Conservation (phyloP, 2,113 vertebrate genomes). For the Pongo abelii region DNA sequence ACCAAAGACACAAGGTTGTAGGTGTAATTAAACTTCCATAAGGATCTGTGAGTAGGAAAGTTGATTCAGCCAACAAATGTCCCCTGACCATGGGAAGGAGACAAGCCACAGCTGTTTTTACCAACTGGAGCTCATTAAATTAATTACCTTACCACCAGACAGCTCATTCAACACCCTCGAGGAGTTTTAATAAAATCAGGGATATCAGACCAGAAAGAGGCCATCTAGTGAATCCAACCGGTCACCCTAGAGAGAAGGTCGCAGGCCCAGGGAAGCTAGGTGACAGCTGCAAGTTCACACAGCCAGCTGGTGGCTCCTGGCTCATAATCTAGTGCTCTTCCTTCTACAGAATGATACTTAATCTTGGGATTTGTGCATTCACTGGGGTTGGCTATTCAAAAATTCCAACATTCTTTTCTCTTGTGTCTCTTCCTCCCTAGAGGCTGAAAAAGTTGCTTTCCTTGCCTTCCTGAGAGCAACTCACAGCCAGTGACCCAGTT, state of each 20-base stretch:
- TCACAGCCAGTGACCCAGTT: not conserved
- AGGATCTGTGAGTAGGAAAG: not conserved
- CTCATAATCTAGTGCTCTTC: not conserved
- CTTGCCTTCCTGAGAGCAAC: not conserved
- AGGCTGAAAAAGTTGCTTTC: not conserved
- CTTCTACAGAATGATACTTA: not conserved
- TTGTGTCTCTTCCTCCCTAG: not conserved
- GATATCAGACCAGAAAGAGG: not conserved
- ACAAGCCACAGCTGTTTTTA: slow-evolving; percentile 40
- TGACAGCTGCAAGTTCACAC: not conserved
- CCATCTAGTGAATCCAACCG: not conserved
- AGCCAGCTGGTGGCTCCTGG: not conserved
- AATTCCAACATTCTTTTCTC: not conserved
- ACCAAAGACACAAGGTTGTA: not conserved
- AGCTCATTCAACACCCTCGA: not conserved
- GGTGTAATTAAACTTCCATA: not conserved
- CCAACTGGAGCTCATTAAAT: slow-evolving; percentile 43
- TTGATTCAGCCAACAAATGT: not conserved
- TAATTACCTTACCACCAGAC: not conserved
- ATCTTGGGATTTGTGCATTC: not conserved
- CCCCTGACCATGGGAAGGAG: not conserved
- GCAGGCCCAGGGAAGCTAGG: not conserved
- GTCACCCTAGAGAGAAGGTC: not conserved
- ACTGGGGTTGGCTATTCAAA: not conserved
- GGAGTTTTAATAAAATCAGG: slow-evolving; percentile 44